Evolutionary conservation across 1,140 invertebrate genomes (phyloP), one percentile per base, ranked within the genome.

Genomic region (Marisa cornuarietis): DNA sequence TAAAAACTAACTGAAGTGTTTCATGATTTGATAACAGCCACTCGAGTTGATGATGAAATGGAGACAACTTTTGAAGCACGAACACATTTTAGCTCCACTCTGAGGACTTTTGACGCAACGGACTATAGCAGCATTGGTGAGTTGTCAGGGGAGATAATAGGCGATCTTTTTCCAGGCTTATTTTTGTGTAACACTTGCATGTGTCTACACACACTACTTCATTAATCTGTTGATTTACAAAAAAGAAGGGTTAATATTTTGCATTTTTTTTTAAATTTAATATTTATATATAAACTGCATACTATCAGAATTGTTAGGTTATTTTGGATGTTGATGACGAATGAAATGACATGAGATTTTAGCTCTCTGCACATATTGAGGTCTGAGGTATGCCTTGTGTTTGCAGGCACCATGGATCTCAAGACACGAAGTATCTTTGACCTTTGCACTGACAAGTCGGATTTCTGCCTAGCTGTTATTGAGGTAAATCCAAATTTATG

Each of bases 71-170:
- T 85, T 54, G 94, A 95, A 76, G 92, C 78, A 69, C 93, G 88
- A 71, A 90, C 87, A 81, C 90, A 94, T 83, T 96, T 94, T 90
- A 94, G 95, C 79, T 95, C 96, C 24, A 98, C 96, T 68, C 98
- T 99, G 89, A 96, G 97, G 88, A 98, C 96, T 10, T 92, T 99
- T 81, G 97, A 99, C 92, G 94, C 96, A 11, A 94, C 94, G 79
- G 96, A 99, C 91, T 99, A 99, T 89, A 95, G 95, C 54, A 96
- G 94, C 84, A 98, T 99, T 88, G 95, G 95, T 96, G 91, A 91
- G 68, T 62, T 74, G 51, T 63, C 68, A 14, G 26, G 16, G 20
- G 42, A 42, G n/a, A 68, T 16, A 72, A 42, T 16, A 42, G 24
- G 9, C 13, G 7, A 16, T 18, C 5, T 22, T 22, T 20, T 14